These are phyloP conservation scores for Morphnarchus princeps DNA, from an alignment of 2,113 vertebrate genomes.

Conservation along the genomic window DNA sequence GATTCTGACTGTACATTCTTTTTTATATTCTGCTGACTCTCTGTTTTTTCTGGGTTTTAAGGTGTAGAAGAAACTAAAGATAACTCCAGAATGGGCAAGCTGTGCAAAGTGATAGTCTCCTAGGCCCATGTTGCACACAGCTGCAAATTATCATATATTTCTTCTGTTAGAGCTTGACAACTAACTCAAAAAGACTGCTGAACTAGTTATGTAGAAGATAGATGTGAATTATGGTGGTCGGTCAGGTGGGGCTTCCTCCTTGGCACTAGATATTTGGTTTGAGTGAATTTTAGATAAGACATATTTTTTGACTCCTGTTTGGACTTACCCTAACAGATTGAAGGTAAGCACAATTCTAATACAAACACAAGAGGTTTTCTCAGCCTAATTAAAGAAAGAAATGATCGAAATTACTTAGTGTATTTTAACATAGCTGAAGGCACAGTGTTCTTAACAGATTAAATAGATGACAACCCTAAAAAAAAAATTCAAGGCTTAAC, in stretches of 20 bases:
- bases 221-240: background rate
- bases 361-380: background rate
- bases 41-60: background rate
- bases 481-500: background rate
- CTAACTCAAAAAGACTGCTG: background rate
- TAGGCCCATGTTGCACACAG: background rate
- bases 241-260: background rate
- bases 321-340: background rate
- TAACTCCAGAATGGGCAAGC: background rate
- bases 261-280: background rate
- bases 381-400: background rate
- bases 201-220: background rate
- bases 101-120: background rate
- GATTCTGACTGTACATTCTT: background rate
- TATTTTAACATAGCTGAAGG: background rate
- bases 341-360: background rate
- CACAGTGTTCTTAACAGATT: background rate
- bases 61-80: background rate
- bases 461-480: background rate
- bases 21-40: background rate
- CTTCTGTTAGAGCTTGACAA: background rate
- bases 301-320: background rate
- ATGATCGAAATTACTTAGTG: background rate
- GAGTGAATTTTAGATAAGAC: background rate
- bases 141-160: background rate